Base-by-base conservation (phyloP, 2,113 vertebrate genomes). In the Rhinolophus sinicus region DNA sequence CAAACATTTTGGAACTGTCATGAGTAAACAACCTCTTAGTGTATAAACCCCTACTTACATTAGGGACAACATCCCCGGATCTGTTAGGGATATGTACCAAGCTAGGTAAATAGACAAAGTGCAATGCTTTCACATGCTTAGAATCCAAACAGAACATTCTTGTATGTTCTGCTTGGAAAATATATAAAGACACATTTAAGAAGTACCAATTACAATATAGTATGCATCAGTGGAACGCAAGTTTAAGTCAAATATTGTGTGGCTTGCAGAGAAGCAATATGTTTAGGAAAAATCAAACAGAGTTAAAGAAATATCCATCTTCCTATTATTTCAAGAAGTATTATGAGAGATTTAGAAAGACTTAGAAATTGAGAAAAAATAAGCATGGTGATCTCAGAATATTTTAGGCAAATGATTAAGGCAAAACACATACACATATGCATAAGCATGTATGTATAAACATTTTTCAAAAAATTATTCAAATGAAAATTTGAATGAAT, bases 11-110 rank as follows among this genome's bases (percentile, higher is more conserved):
- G 40, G 60, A 91, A 88, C 56, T 93, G 47, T 60, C 54, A 77
- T 96, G 73, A 96, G 94, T 85, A 97, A 94, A 95, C 70, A 95
- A 93, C 90, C 50, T 22, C 10, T 72, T 81, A 93, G 89, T 81
- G 8, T 88, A 93, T 91, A 92, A 96, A 92, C 30, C 88, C 33
- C 10, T 62, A 58, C 56, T 83, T 91, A 72, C 67, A 89, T 92
- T 93, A 97, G 73, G 75, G 30, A 54, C 67, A 87, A 92, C 78
- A 93, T 64, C 62, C 62, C 75, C 44, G 60, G 82, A 56, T 38
- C 64, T 64, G 33, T 86, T 93, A 93, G 18, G 82, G 56, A 78
- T 95, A 83, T 65, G 19, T 60, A 62, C 73, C 95, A 95, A 97
- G 73, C 56, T 84, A 62, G 15, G 83, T 84, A 97, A 94, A 94